phyloP scores from a whole-genome alignment of 2,888 invertebrate genomes.

The Allacma fusca region DNA sequence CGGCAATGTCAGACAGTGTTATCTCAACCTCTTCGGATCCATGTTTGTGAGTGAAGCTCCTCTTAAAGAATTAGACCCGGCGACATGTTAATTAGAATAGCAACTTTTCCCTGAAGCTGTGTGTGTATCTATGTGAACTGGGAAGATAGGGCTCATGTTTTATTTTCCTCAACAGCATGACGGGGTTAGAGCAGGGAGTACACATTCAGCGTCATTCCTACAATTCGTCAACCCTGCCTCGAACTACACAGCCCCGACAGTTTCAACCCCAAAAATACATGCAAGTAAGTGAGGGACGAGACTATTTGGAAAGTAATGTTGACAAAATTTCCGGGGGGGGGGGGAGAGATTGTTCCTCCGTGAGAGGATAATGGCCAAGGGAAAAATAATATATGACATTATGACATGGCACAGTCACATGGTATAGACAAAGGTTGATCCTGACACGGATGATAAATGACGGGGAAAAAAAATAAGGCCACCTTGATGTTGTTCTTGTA shows the following conservation, averaged over 20 bases:
- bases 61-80: too few species aligned
- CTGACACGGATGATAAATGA: slow-evolving; percentile 16
- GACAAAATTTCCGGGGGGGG: not conserved
- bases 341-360: too few species aligned
- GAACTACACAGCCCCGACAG: slow-evolving; percentile 52
- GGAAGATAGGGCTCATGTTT: not conserved
- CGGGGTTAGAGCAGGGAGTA: slow-evolving; percentile 33
- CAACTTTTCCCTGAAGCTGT: too few species aligned
- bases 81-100: too few species aligned
- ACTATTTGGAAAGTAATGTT: not conserved
- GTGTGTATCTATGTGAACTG: too few species aligned
- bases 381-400: not conserved
- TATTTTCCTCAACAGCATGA: slow-evolving; percentile 26
- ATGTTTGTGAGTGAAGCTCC: slow-evolving; percentile 46
- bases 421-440: not conserved
- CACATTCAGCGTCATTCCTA: slow-evolving; percentile 46
- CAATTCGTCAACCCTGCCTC: slow-evolving; percentile 54
- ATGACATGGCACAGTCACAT: not conserved
- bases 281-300: slow-evolving; percentile 28
- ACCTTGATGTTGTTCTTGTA: too few species aligned
- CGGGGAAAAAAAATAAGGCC: not conserved
- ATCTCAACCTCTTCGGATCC: slow-evolving; percentile 60
- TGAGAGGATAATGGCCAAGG: not conserved
- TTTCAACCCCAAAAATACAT: slow-evolving; percentile 38
- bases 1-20: slow-evolving; percentile 66